Percentiles rank a stretch among this genome's conserved stretches.
These are phyloP conservation scores for Rhagoletis pomonella DNA, from an alignment of 1,140 invertebrate species.

Conservation along the genomic window DNA sequence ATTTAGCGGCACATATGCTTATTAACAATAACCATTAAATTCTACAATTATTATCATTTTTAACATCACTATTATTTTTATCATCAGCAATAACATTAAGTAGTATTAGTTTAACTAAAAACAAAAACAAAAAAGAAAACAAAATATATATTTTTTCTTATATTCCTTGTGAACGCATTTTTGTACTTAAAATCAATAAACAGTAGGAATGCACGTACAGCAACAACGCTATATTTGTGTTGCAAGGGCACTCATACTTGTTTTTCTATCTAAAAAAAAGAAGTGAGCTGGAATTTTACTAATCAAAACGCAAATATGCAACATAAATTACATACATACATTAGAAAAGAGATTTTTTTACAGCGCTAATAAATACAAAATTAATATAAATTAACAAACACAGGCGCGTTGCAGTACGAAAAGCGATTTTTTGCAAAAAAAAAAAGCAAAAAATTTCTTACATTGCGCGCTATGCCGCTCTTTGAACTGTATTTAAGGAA, in stretches of 20 bases:
- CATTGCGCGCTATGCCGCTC: constrained; percentile 15
- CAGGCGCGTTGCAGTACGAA: constrained; percentile 16
- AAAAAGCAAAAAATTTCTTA: constrained; percentile 26
- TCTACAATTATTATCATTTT: constrained; percentile 42
- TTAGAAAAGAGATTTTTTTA: not conserved
- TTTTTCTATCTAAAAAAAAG: constrained; percentile 40
- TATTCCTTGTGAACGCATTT: not conserved
- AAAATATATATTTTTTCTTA: not conserved
- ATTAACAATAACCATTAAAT: constrained; percentile 47
- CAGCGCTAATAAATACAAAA: constrained; percentile 24
- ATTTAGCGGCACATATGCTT: not conserved
- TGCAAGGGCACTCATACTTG: constrained; percentile 37
- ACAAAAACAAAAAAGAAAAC: not conserved
- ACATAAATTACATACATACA: constrained; percentile 39
- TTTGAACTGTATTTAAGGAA: not conserved
- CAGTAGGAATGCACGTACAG: constrained; percentile 29
- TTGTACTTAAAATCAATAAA: constrained; percentile 42
- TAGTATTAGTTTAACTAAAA: not conserved
- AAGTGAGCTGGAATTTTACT: constrained; percentile 7
- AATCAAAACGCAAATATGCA: not conserved
- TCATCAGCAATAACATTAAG: constrained; percentile 4
- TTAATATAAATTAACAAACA: not conserved
- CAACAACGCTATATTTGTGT: not conserved
- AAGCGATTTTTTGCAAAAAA: not conserved
- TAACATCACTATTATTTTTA: constrained; percentile 38